phyloP scores from a whole-genome alignment of 2,888 invertebrate species.

The Ormyrus thymus region DNA sequence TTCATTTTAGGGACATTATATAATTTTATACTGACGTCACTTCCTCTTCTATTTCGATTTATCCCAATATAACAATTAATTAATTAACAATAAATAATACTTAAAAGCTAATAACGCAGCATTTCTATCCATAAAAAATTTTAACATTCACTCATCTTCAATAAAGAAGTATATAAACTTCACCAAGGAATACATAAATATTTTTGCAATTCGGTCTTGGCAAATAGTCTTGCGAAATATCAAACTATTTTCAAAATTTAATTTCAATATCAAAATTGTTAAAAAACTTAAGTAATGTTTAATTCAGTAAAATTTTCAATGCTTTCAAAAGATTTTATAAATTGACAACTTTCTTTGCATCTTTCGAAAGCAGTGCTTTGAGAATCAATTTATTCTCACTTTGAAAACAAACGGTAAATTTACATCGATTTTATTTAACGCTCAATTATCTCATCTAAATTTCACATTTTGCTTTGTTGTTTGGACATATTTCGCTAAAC shows the following conservation, averaged over 20 bases:
- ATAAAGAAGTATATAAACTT: not conserved
- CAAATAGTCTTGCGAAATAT: slow-evolving; percentile 12
- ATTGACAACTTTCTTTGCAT: too few species aligned
- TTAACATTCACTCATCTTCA: not conserved
- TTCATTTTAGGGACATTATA: too few species aligned
- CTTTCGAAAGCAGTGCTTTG: too few species aligned
- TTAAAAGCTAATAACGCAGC: not conserved
- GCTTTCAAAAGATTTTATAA: too few species aligned
- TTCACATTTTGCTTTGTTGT: not conserved
- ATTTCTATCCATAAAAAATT: not conserved
- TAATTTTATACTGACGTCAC: too few species aligned
- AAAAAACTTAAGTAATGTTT: not conserved
- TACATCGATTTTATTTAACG: not conserved
- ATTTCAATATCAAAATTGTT: not conserved
- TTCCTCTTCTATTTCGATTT: not conserved
- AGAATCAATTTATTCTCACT: too few species aligned
- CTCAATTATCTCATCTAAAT: not conserved
- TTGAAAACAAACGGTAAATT: too few species aligned
- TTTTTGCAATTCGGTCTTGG: not conserved
- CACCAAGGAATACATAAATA: not conserved
- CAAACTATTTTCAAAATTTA: slow-evolving; percentile 4
- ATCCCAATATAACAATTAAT: slow-evolving; percentile 8
- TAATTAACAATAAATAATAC: slow-evolving; percentile 12
- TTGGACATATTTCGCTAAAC: slow-evolving; percentile 17
- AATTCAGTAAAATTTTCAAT: not conserved